Evolutionary conservation across 2,113 vertebrate genomes (phyloP), one percentile per base, ranked within the genome.

Genomic region (Sapajus apella): DNA sequence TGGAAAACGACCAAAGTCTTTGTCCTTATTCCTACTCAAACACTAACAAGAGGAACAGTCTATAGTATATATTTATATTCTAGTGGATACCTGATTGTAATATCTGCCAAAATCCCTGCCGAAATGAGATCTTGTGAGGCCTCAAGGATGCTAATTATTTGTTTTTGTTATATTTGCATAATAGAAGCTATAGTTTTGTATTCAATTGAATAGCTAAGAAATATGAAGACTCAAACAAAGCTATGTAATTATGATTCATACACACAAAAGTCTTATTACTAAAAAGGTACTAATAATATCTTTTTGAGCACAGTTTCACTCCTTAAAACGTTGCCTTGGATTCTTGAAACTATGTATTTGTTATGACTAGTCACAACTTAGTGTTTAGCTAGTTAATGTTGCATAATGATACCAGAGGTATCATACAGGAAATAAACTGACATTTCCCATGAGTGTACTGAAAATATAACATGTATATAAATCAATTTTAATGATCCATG

Each of bases 181-280:
- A 83, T 47, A 75, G 40, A 83, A 95, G 4, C 8, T 79, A 64
- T 95, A 68, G 87, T 72, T 96, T 96, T 80, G 20, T n/a, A 52
- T 81, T 94, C 72, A 81, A 2, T 50, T 90, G 18, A 85, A 37
- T n/a, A 77, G 30, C 9, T 66, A 73, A 81, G 30, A 70, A 95
- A 90, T 64, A 73, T 30, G 20, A 93, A 70, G 12, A 56, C 8
- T 93, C 50, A 93, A 91, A 70, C 55, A 4, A 85, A 52, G 23
- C 27, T 73, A 17, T 16, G 40, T 82, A 90, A 88, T 88, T 95
- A 94, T 76, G 16, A 91, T 82, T 91, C 16, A n/a, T 1, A 32
- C 4, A 43, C 6, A 85, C 20, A 76, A 16, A 56, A 70, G 55
- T 91, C 30, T 64, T 72, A 66, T 32, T 45, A 45, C 8, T 30